Evolutionary conservation across 2,888 invertebrate genomes (phyloP).

Genomic region (Notodonta dromedarius): DNA sequence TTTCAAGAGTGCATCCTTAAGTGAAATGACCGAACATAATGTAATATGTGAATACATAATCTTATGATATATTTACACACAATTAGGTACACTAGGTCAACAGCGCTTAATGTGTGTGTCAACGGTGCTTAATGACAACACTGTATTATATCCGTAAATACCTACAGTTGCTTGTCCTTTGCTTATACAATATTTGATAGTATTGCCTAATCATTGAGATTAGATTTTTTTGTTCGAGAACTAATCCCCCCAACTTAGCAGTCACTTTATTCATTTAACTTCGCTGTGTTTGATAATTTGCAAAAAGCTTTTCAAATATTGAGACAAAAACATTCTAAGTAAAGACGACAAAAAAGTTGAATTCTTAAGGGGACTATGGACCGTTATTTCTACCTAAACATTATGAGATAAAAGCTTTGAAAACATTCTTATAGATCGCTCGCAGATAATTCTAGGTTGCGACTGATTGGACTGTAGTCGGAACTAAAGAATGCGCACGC

Average conservation of each 20-base stretch:
- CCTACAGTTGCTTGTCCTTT: no score
- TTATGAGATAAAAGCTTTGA: no score
- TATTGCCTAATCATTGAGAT: background rate
- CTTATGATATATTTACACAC: slow-evolving; percentile 8
- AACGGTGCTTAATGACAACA: slow-evolving; percentile 9
- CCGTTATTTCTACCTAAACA: no score
- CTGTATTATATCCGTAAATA: background rate
- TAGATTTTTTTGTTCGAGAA: background rate
- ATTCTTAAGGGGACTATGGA: no score
- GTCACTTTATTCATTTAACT: background rate
- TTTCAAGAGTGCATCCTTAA: background rate
- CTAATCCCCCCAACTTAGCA: background rate
- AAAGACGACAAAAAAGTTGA: no score
- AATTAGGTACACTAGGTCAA: slow-evolving; percentile 21
- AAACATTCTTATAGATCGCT: no score
- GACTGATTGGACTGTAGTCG: no score
- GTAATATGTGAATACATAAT: background rate
- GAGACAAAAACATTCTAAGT: no score
- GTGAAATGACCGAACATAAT: slow-evolving; percentile 1
- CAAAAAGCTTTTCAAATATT: no score
- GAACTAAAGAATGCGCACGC: no score
- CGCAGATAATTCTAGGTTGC: no score
- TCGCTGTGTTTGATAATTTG: background rate
- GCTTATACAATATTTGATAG: background rate
- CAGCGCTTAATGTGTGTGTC: slow-evolving; percentile 15